These are phyloP conservation scores for Mesochorus sp. DNA, from an alignment of 2,888 invertebrate species.

Conservation along the genomic window DNA sequence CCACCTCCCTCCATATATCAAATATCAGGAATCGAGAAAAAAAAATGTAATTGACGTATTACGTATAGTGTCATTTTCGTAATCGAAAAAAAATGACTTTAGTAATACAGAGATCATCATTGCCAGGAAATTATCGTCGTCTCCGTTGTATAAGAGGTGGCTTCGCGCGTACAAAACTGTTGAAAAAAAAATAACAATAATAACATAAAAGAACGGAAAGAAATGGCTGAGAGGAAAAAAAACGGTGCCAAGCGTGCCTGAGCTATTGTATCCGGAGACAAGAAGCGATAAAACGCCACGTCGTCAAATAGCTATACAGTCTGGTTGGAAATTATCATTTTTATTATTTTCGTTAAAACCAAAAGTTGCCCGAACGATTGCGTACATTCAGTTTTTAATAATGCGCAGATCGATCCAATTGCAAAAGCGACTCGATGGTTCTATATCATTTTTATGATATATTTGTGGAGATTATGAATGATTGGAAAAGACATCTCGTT, in stretches of 20 bases:
- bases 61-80: neutral
- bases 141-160: neutral
- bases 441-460: too few relatives aligned
- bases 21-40: too few relatives aligned
- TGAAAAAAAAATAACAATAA: conserved; percentile 3
- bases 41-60: too few relatives aligned
- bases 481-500: too few relatives aligned
- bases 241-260: conserved; percentile 27
- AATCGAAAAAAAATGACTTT: neutral
- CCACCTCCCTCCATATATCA: too few relatives aligned
- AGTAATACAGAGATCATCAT: neutral
- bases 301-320: conserved; percentile 36
- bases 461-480: too few relatives aligned
- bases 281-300: conserved; percentile 14
- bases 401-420: conserved; percentile 16
- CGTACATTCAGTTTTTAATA: too few relatives aligned
- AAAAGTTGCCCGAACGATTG: neutral
- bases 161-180: neutral
- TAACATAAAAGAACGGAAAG: neutral
- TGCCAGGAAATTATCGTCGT: neutral
- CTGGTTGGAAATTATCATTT: conserved; percentile 11
- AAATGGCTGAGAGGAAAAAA: conserved; percentile 18
- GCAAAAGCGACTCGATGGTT: too few relatives aligned
- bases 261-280: conserved; percentile 28
- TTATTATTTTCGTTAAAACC: neutral